Conservation (phyloP, 2,797 vertebrate species). For the Amniataba percoides region DNA sequence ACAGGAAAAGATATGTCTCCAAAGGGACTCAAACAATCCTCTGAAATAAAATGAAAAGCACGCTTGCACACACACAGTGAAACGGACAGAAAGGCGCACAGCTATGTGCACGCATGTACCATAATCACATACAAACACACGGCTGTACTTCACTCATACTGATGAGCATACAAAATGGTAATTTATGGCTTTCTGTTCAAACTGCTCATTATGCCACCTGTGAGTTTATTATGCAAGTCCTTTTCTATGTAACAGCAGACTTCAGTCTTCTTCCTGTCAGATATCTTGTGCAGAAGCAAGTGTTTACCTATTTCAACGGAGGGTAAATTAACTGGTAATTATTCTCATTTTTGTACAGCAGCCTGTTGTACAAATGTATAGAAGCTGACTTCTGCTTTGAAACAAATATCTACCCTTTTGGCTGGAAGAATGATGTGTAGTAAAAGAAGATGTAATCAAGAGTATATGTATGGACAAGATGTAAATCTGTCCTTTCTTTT, state of each 20-base stretch:
- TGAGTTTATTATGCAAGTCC: constrained; percentile 17
- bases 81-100: constrained; percentile 5
- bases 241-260: constrained; percentile 7
- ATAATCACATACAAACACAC: neutral
- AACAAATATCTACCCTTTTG: constrained; percentile 1
- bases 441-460: constrained; percentile 31
- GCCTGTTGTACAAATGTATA: neutral
- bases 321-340: constrained; percentile 39
- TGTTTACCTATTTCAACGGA: constrained; percentile 6
- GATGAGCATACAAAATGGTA: constrained; percentile 13
- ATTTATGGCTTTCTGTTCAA: constrained; percentile 30
- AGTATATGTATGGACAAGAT: constrained; percentile 29
- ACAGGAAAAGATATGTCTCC: constrained; percentile 32
- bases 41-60: constrained; percentile 32
- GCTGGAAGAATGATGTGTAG: neutral
- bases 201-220: constrained; percentile 28
- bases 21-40: constrained; percentile 27
- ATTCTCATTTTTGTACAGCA: constrained; percentile 23
- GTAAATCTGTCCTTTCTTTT: constrained; percentile 37
- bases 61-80: neutral
- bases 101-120: neutral
- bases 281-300: constrained; percentile 3
- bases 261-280: constrained; percentile 9
- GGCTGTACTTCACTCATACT: neutral
- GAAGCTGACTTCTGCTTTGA: neutral